phyloP scores from a whole-genome alignment of 2,888 invertebrate genomes.

The Lasioglossum marginatum region DNA sequence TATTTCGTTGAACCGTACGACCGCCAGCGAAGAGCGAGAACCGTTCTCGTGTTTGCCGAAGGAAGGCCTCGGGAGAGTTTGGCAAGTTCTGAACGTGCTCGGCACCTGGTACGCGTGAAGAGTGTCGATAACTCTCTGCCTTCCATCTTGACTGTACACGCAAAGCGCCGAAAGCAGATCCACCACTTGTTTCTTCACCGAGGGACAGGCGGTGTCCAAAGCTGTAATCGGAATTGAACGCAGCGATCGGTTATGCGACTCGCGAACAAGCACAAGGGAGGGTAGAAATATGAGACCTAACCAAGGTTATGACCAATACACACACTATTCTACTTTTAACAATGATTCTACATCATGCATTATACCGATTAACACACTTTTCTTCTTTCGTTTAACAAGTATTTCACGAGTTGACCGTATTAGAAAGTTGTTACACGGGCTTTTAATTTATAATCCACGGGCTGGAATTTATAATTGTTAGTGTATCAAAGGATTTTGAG shows the following conservation, averaged over 20 bases:
- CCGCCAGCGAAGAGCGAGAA: constrained; percentile 15
- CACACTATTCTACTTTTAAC: no score
- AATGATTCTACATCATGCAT: no score
- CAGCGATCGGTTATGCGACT: constrained; percentile 86
- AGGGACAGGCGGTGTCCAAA: constrained; percentile 94
- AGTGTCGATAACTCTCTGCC: constrained; percentile 94
- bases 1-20: background rate
- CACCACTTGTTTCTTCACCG: constrained; percentile 98
- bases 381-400: no score
- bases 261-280: background rate
- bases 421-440: no score
- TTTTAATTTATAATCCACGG: no score
- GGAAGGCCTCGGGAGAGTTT: constrained; percentile 68
- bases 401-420: no score
- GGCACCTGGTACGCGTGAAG: constrained; percentile 96
- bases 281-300: no score
- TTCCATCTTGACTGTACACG: constrained; percentile 96
- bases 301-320: no score
- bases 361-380: no score
- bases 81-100: background rate
- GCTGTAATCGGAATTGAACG: constrained; percentile 89
- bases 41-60: constrained; percentile 55
- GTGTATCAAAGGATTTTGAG: background rate
- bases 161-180: constrained; percentile 97
- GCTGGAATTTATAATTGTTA: background rate